A percentile compares a stretch with the other conserved stretches of the same genome.
Evolutionary conservation across 2,888 invertebrate species (phyloP).

Genomic region (Scaptomyza caliginosa): DNA sequence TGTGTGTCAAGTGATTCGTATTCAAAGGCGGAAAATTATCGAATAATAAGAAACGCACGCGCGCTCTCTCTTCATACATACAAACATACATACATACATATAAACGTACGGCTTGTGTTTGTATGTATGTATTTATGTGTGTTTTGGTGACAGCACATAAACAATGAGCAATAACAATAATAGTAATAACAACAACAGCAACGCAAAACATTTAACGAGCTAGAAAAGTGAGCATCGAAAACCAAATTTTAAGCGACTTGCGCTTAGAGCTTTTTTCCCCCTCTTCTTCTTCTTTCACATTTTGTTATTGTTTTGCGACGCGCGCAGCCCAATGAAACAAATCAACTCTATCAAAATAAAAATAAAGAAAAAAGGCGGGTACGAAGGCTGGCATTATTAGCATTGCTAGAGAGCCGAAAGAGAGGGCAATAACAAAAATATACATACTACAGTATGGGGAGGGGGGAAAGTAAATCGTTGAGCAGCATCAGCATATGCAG

Average conservation of each 20-base stretch:
- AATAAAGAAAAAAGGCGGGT: neutral
- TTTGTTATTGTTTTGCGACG: conserved; percentile 72
- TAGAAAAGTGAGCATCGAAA: conserved; percentile 12
- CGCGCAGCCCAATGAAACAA: conserved; percentile 61
- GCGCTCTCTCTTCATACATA: conserved; percentile 7
- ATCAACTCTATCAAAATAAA: conserved; percentile 1
- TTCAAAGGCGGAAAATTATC: conserved; percentile 49
- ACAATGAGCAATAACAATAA: conserved; percentile 18
- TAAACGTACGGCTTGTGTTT: too few species aligned
- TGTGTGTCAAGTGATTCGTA: conserved; percentile 24
- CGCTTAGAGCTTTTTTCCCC: conserved; percentile 36
- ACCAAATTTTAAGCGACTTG: conserved; percentile 39
- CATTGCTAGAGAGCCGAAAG: neutral
- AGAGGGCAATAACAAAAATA: conserved; percentile 16
- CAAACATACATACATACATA: neutral
- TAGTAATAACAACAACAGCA: conserved; percentile 7
- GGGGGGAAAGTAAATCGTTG: conserved; percentile 20
- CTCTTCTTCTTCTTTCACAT: too few species aligned
- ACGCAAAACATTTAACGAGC: conserved; percentile 27
- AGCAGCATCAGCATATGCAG: conserved; percentile 8
- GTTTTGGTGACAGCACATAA: conserved; percentile 32
- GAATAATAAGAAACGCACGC: conserved; percentile 31
- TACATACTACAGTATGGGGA: conserved; percentile 24
- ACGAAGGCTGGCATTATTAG: conserved; percentile 19
- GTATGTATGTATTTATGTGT: neutral